phyloP scores from a whole-genome alignment of 2,797 vertebrate genomes.

The Novumbra hubbsi region DNA sequence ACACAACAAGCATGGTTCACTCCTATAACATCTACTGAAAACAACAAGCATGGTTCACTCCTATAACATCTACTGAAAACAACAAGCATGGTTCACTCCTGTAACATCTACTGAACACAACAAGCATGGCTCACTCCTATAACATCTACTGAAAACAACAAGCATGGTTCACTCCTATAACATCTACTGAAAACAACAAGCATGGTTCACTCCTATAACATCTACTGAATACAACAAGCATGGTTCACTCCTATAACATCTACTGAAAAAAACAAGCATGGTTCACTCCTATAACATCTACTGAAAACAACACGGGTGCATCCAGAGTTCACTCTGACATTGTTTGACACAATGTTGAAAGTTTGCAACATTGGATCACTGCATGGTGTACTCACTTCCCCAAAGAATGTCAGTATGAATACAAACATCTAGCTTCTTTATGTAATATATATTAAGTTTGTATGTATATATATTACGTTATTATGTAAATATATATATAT shows the following conservation, averaged over 20 bases:
- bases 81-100: conserved; percentile 32
- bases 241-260: too few relatives aligned
- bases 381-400: conserved; percentile 2
- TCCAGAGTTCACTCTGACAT: conserved; percentile 41
- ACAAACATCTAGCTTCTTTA: too few relatives aligned
- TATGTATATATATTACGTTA: too few relatives aligned
- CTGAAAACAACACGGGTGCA: conserved; percentile 37
- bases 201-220: too few relatives aligned
- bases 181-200: neutral
- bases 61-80: too few relatives aligned
- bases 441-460: too few relatives aligned
- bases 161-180: conserved; percentile 31
- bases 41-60: conserved; percentile 32
- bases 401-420: neutral
- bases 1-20: conserved; percentile 26
- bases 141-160: neutral
- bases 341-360: conserved; percentile 26
- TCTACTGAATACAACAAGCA: too few relatives aligned
- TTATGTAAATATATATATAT: too few relatives aligned
- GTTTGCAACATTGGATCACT: conserved; percentile 12
- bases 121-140: conserved; percentile 31
- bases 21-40: neutral
- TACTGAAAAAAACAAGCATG: neutral
- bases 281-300: conserved; percentile 27
- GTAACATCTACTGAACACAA: too few relatives aligned